Conservation (phyloP, 2,797 vertebrate species). For the Cynopterus sphinx region DNA sequence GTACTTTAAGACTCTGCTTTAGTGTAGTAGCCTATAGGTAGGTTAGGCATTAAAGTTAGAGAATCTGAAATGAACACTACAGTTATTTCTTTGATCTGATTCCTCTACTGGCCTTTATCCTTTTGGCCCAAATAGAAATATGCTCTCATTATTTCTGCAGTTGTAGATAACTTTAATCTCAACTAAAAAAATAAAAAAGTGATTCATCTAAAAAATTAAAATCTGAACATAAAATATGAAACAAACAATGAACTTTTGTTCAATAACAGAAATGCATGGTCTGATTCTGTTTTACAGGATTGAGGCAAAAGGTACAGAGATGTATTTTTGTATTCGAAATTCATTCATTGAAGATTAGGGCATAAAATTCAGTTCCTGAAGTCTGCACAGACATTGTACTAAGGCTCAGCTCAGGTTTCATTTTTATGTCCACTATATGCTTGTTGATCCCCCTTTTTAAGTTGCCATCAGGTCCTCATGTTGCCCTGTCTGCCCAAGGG, state of each 20-base stretch:
- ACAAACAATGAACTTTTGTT: not conserved
- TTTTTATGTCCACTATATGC: not conserved
- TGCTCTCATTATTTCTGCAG: not conserved
- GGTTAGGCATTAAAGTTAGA: not conserved
- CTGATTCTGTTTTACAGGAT: not conserved
- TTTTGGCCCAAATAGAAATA: constrained; percentile 12
- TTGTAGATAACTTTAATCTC: not conserved
- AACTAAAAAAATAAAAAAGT: not conserved
- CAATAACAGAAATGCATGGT: not conserved
- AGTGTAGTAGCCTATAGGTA: not conserved
- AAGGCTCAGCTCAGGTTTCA: not conserved
- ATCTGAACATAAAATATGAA: not conserved
- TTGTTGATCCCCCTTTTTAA: not conserved
- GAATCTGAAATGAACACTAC: not conserved
- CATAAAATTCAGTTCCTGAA: not conserved
- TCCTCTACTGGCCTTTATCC: not conserved
- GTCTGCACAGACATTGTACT: not conserved
- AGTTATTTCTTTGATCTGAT: not conserved
- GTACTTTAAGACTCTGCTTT: not conserved
- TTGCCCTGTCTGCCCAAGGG: not conserved
- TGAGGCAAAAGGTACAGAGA: not conserved
- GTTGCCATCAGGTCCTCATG: not conserved
- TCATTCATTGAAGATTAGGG: not conserved
- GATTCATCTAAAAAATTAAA: constrained; percentile 32
- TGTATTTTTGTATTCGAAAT: not conserved